Evolutionary conservation across 1,140 invertebrate species (phyloP), one percentile per base, ranked within the genome.

Genomic region (Drosophila miranda): DNA sequence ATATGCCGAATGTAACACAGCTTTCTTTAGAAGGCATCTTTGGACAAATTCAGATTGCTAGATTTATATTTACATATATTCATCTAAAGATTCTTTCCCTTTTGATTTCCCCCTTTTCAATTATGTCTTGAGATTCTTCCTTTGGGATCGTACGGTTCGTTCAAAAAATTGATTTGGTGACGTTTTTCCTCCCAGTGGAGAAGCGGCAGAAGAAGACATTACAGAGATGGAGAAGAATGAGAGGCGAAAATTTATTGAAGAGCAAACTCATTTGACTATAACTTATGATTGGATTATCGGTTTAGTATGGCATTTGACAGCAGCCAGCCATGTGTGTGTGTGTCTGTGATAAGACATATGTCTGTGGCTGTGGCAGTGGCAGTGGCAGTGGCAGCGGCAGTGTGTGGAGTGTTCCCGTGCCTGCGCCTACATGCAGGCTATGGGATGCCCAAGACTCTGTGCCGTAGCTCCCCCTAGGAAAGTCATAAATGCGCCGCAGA

Each of bases 181-280:
- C 3, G 30, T 34, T 34, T 8, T n/a, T 30, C 38, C 11, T 55
- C n/a, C 8, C 13, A 9, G 21, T 38, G 6, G 2, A 19, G 6
- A 9, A 73, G 30, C 30, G 30, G 8, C 30, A 9, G 30, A 30
- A 2, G 30, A 30, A 63, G 44, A 62, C 57, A 70, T 63, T 62
- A 49, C 51, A 48, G 21, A 44, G 34, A 55, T 41, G 26, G 28
- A 41, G 52, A 59, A 57, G 44, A 78, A 48, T 54, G 59, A 73
- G 56, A 67, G 81, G 72, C 76, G 63, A 76, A 70, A 77, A 86
- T 84, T 84, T 84, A 84, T 84, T 84, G 80, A 80, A 72, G 81
- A 84, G 81, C 80, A 84, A 84, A 84, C 76, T 84, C 81, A 84
- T 84, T 84, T 84, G 80, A 84, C 80, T 84, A 84, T 84, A 84